Evolutionary conservation across 2,113 vertebrate genomes (phyloP).

Genomic region (Tiliqua scincoides): DNA sequence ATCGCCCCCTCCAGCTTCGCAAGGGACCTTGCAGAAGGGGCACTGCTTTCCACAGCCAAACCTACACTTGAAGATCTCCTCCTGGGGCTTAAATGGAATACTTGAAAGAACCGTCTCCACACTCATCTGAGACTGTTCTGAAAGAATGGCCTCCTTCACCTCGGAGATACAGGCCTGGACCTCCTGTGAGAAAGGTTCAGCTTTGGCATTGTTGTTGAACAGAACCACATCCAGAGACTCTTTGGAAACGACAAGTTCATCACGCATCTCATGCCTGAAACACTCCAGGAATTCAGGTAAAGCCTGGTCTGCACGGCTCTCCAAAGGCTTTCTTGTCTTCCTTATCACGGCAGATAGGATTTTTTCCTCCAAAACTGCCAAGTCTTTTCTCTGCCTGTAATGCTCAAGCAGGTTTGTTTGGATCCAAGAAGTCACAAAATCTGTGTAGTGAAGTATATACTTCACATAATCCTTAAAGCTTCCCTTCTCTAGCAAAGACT

Average conservation of each 20-base stretch:
- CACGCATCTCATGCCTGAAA: constrained; percentile 22
- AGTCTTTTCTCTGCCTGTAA: constrained; percentile 4
- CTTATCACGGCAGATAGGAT: constrained; percentile 10
- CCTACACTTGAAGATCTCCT: constrained; percentile 72
- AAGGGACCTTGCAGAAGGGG: constrained; percentile 73
- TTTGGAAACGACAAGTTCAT: constrained; percentile 38
- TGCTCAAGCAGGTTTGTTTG: constrained; percentile 13
- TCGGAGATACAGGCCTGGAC: constrained; percentile 8
- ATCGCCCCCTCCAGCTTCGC: constrained; percentile 66
- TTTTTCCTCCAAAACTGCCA: constrained; percentile 6
- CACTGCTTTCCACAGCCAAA: constrained; percentile 77
- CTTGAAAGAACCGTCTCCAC: constrained; percentile 20
- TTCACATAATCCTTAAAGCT: constrained; percentile 10
- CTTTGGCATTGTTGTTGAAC: constrained; percentile 21
- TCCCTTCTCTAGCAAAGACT: constrained; percentile 23
- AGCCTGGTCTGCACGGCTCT: neutral
- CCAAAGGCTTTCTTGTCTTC: constrained; percentile 11
- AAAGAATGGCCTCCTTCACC: neutral
- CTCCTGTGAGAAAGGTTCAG: constrained; percentile 7
- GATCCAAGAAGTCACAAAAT: constrained; percentile 53
- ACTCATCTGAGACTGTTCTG: neutral
- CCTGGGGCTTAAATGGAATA: constrained; percentile 79
- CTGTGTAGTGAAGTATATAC: constrained; percentile 21
- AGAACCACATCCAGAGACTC: constrained; percentile 6
- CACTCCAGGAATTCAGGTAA: constrained; percentile 24